phyloP scores from a whole-genome alignment of 2,888 invertebrate species.

The Abrostola tripartita region DNA sequence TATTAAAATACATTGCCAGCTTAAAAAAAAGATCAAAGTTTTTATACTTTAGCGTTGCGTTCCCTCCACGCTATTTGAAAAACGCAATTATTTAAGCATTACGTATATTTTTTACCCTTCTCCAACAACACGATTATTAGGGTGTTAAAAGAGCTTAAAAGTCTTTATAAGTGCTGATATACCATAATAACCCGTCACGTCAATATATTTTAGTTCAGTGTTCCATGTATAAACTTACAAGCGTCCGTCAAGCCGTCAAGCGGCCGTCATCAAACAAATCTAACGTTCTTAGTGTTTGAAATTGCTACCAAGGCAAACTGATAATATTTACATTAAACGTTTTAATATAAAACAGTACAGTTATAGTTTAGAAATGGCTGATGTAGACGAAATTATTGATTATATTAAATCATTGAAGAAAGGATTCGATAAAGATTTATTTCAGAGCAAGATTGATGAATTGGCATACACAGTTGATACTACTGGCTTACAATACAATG shows the following conservation, averaged over 20 bases:
- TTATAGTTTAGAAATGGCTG: constrained; percentile 65
- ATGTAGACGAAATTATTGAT: constrained; percentile 80
- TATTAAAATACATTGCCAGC: no score
- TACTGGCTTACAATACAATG: constrained; percentile 73
- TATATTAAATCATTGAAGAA: constrained; percentile 80
- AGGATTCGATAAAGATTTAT: constrained; percentile 83
- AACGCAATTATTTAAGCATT: no score
- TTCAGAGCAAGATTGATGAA: constrained; percentile 79
- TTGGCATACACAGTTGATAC: constrained; percentile 74
- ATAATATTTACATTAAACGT: background rate
- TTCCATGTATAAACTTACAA: background rate
- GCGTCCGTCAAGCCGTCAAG: background rate
- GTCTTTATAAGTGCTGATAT: no score
- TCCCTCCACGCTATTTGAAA: no score
- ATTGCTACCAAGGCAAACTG: constrained; percentile 2
- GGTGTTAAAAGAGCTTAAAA: no score
- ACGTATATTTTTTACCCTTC: no score
- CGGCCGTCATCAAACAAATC: background rate
- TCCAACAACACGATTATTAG: no score
- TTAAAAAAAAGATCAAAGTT: no score
- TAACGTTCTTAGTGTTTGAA: constrained; percentile 39
- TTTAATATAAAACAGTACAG: background rate
- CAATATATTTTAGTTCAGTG: no score
- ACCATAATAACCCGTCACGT: no score
- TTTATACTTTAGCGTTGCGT: no score